A percentile compares a stretch with the other conserved stretches of the same genome.
Conservation (phyloP, 2,797 vertebrate species). For the Iguana delicatissima region DNA sequence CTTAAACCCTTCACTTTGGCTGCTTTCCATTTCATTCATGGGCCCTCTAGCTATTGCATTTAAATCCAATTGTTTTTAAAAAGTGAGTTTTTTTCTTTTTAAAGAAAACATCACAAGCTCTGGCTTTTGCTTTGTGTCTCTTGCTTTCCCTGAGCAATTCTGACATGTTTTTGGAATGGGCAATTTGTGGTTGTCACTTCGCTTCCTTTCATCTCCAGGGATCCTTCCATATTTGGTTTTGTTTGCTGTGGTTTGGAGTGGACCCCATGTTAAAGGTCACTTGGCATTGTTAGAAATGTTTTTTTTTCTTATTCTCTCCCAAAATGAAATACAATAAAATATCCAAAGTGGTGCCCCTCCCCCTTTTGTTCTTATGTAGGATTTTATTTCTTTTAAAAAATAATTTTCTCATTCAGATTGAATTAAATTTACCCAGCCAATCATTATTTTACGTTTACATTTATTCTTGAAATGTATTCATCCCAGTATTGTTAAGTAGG, state of each 20-base stretch:
- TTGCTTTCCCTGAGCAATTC: conserved; percentile 9
- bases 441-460: background rate
- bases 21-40: background rate
- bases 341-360: background rate
- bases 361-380: background rate
- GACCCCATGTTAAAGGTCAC: conserved; percentile 17
- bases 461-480: background rate
- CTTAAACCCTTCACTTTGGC: background rate
- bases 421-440: background rate
- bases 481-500: too few species aligned
- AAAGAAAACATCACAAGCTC: background rate
- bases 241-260: conserved; percentile 1
- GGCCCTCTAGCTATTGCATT: background rate
- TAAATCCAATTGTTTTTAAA: background rate
- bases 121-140: background rate
- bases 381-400: background rate
- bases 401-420: background rate
- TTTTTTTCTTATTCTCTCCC: background rate
- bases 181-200: conserved; percentile 37
- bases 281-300: conserved; percentile 6
- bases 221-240: conserved; percentile 1
- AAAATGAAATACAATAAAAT: background rate
- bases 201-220: conserved; percentile 15
- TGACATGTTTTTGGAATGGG: conserved; percentile 31
- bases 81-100: background rate